Base-by-base conservation (phyloP, 1,140 invertebrate genomes). In the Pseudomyrmex pallidus region DNA sequence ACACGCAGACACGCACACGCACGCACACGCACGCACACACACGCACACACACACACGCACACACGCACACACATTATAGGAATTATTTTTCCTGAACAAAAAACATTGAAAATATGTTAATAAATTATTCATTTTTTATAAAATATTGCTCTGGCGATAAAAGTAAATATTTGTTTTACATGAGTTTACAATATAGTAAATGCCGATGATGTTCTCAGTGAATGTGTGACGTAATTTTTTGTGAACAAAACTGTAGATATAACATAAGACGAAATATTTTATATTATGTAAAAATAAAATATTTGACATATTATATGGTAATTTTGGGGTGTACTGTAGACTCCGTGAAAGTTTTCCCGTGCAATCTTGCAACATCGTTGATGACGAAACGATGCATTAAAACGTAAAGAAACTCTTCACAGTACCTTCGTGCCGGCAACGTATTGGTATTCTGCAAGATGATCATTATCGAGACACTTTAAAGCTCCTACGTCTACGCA, bases 381-480 rank as follows among this genome's bases (percentile, higher is more conserved):
- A 7, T 70, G 64, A 70, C 54, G 66, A 70, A 78, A 70, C 50
- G 64, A 70, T 57, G 52, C 64, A 48, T 78, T 68, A 57, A 78
- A 59, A 20, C 12, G 13, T 20, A 20, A 59, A 70, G 52, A 15
- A 59, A 72, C 54, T 59, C 20, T 59, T 48, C 15, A 35, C 35
- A 48, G 7, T 17, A 70, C 17, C 15, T 17, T 17, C 35, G n/a
- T 50, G n/a, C 76, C 15, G 52, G 20, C 44, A 54, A 4, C 46
- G 56, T n/a, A n/a, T n/a, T 50, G 54, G 22, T 72, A 70, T 72
- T 72, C n/a, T 17, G 7, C 44, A 17, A 35, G 66, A 68, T 59
- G 76, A 61, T 70, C 12, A 80, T 72, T 80, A 80, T 80, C 76
- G 46, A 61, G 44, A 70, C 66, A 80, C 12, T 80, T 80, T 80